These are phyloP conservation scores for Onychostruthus taczanowskii DNA, from an alignment of 2,113 vertebrate genomes.

Conservation along the genomic window DNA sequence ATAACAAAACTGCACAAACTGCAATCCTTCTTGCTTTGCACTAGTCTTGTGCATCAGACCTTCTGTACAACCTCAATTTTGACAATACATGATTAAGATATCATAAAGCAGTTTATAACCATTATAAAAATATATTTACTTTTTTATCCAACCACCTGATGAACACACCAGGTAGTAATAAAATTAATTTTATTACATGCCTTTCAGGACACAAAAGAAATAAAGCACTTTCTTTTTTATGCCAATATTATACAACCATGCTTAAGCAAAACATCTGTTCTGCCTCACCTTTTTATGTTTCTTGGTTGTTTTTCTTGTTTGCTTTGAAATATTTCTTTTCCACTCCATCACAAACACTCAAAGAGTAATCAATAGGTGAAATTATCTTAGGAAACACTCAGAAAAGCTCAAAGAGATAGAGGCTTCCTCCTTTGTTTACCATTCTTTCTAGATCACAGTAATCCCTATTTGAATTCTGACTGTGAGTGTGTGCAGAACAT, in stretches of 20 bases:
- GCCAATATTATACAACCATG: neutral
- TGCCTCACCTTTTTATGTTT: neutral
- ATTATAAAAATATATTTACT: constrained; percentile 65
- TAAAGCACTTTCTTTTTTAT: neutral
- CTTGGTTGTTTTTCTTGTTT: neutral
- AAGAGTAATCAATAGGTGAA: neutral
- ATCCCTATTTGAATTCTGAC: neutral
- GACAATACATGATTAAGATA: constrained; percentile 8
- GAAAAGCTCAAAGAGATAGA: neutral
- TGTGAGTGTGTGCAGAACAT: neutral
- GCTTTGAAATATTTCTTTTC: neutral
- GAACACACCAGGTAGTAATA: constrained; percentile 39
- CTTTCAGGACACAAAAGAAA: constrained; percentile 4
- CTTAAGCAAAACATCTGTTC: constrained; percentile 7
- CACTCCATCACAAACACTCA: neutral
- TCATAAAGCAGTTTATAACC: constrained; percentile 54
- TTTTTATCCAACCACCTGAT: constrained; percentile 34
- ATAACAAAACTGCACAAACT: neutral
- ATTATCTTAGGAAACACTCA: neutral
- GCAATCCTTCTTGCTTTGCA: neutral
- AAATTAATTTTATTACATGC: constrained; percentile 21
- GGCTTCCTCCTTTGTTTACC: neutral
- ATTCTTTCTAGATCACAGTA: neutral
- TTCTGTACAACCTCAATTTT: neutral
- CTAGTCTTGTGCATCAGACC: neutral